Conservation (phyloP, 2,113 vertebrate species). For the Petrocephalus microphthalmus region DNA sequence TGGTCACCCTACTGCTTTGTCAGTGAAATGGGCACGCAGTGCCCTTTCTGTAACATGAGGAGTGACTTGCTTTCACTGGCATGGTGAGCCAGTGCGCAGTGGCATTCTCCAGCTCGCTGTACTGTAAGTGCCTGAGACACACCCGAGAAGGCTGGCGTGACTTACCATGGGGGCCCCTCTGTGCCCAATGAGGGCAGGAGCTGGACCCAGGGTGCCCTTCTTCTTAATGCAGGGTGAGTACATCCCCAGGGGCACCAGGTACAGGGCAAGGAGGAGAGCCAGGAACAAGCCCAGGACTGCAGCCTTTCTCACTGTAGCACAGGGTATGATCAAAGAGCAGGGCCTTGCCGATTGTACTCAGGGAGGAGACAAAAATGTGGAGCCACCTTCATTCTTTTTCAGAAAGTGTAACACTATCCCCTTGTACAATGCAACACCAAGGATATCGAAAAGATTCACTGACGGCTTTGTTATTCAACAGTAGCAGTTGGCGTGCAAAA, state of each 20-base stretch:
- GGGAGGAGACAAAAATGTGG: background rate
- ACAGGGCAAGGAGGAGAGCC: constrained; percentile 69
- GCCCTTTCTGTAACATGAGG: background rate
- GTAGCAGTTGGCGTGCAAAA: background rate
- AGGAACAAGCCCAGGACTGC: constrained; percentile 70
- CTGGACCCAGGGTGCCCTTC: constrained; percentile 69
- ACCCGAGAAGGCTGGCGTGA: background rate
- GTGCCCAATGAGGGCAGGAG: constrained; percentile 76
- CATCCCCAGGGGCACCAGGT: constrained; percentile 81
- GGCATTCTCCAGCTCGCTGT: background rate
- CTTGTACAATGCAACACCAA: background rate
- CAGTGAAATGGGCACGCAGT: background rate
- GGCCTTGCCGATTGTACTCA: background rate
- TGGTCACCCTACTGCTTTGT: background rate
- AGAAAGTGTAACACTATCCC: background rate
- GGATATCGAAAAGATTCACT: background rate
- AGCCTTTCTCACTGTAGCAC: constrained; percentile 67
- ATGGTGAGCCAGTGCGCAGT: background rate
- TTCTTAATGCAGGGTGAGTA: constrained; percentile 85
- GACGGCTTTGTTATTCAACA: background rate
- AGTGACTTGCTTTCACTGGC: background rate
- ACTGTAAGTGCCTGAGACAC: background rate
- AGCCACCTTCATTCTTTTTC: background rate
- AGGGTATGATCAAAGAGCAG: background rate
- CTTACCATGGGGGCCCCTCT: constrained; percentile 88